phyloP scores from a whole-genome alignment of 2,797 vertebrate genomes.

The Distichodus sexfasciatus region DNA sequence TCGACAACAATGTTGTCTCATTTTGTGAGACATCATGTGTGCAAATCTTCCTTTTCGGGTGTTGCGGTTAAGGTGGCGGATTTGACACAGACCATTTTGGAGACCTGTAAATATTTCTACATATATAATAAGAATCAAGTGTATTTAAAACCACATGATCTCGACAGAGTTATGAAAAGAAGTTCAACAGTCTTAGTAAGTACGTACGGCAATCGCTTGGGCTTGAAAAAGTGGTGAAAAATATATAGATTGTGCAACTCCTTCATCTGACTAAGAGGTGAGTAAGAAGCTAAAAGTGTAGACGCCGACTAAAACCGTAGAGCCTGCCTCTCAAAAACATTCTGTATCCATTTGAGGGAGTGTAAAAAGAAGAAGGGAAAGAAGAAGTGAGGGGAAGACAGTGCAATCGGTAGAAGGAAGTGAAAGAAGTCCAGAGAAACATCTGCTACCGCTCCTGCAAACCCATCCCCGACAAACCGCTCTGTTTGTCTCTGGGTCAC shows the following conservation, averaged over 20 bases:
- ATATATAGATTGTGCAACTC: constrained; percentile 31
- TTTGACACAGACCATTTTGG: too few species aligned
- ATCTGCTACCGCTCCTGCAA: constrained; percentile 72
- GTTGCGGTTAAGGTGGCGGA: too few species aligned
- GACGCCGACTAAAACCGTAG: constrained; percentile 21
- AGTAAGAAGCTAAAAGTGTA: constrained; percentile 40
- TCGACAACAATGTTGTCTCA: too few species aligned
- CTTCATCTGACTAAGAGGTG: constrained; percentile 24
- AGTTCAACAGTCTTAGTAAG: neutral
- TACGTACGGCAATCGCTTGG: neutral
- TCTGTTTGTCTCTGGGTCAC: constrained; percentile 66
- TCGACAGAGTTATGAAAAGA: too few species aligned
- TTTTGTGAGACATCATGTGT: too few species aligned
- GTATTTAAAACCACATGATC: too few species aligned
- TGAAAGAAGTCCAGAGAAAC: constrained; percentile 73
- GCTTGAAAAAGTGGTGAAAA: neutral
- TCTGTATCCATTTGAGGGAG: constrained; percentile 46
- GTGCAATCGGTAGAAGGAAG: constrained; percentile 71
- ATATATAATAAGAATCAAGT: too few species aligned
- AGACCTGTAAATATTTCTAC: too few species aligned
- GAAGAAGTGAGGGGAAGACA: constrained; percentile 67
- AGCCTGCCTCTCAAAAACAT: constrained; percentile 39
- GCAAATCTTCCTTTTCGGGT: too few species aligned
- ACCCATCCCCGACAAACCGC: constrained; percentile 43
- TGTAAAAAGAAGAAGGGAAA: constrained; percentile 75